These are phyloP conservation scores for Onychomys leucogaster DNA, from an alignment of 2,797 vertebrate species.

Conservation along the genomic window DNA sequence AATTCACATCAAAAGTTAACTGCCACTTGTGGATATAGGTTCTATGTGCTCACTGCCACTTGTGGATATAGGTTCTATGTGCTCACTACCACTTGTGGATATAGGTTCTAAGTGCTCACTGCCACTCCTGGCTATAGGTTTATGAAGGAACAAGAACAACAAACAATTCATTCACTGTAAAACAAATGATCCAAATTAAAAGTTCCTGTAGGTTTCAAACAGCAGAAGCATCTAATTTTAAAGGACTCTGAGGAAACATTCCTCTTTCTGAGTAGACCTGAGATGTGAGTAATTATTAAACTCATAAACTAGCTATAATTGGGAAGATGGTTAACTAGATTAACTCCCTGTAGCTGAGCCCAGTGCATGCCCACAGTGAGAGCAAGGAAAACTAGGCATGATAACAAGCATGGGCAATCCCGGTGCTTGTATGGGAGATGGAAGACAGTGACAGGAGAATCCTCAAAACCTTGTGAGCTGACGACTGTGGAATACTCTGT, in stretches of 20 bases:
- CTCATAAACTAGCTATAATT: constrained; percentile 69
- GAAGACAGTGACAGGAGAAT: not conserved
- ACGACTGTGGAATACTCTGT: not conserved
- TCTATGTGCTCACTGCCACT: too few relatives aligned
- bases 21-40: not conserved
- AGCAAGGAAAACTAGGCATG: not conserved
- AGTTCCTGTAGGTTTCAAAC: constrained; percentile 54
- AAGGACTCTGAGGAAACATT: constrained; percentile 70
- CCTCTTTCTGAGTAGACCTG: constrained; percentile 67
- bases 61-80: too few relatives aligned
- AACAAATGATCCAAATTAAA: constrained; percentile 72
- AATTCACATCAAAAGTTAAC: not conserved
- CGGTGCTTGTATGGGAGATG: not conserved
- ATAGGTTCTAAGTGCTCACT: not conserved
- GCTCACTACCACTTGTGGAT: not conserved
- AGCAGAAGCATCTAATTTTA: constrained; percentile 56
- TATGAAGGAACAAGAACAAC: not conserved
- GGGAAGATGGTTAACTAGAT: not conserved
- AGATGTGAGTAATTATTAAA: constrained; percentile 84
- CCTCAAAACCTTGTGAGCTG: not conserved
- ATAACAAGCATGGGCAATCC: not conserved
- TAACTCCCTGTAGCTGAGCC: not conserved
- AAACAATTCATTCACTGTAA: constrained; percentile 53
- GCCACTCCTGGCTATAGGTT: not conserved
- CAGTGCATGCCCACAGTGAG: not conserved